Base-by-base conservation (phyloP, 2,113 vertebrate genomes). In the Mormoops blainvillei region DNA sequence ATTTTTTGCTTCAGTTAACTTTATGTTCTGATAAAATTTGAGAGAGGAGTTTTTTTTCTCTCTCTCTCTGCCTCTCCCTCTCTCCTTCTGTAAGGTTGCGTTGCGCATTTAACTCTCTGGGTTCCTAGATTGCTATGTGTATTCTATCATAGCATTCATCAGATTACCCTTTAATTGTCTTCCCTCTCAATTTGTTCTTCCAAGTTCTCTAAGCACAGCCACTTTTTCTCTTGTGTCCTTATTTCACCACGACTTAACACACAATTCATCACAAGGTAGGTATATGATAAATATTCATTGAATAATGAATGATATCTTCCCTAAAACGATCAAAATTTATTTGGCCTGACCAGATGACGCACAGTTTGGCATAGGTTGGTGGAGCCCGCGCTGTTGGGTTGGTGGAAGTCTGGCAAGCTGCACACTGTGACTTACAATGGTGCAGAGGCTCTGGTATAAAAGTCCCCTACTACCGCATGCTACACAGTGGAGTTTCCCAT, bases 291-390 rank as follows among this genome's bases (percentile, higher is more conserved):
- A 61, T 90, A 94, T 61, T 74, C 7, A 41, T 1, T 93, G 24
- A 89, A 38, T 56, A 50, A 85, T 93, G 86, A 45, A 76, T 76
- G 6, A 70, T 58, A 83, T 38, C 11, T 63, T 5, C 22, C 52
- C 56, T 89, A 36, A 95, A 58, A 96, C 28, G 26, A 63, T 78
- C 14, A 74, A 93, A 95, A 80, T 81, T 67, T 87, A 61, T 15
- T 77, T 74, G 41, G 71, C 13, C 18, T 94, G 6, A 91, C 58
- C 58, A 9, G 5, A 58, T 8, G 56, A 26, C 26, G 56, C 26
- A 13, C 58, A 14, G 61, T 12, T 26, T 63, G 28, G 28, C 5
- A 63, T 12, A 63, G 61, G 13, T 12, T 63, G 28, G 61, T 6
- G 5, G 61, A 31, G 61, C 28, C 58, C 2, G 12, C 28, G 11